These are phyloP conservation scores for Bellardia pandia DNA, from an alignment of 2,888 invertebrate species.

Conservation along the genomic window DNA sequence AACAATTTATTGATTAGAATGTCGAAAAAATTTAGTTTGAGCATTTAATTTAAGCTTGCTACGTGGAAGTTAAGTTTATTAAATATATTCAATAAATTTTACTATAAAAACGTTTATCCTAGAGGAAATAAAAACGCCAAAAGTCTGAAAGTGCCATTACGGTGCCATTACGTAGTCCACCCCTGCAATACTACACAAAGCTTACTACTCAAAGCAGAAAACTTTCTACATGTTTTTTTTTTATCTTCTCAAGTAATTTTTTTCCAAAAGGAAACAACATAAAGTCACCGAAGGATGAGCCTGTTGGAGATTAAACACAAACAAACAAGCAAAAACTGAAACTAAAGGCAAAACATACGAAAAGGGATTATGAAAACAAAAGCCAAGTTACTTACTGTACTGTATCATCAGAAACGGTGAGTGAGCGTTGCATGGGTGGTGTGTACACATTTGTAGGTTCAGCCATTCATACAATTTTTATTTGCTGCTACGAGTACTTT, in stretches of 20 bases:
- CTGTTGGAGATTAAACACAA: slow-evolving; percentile 53
- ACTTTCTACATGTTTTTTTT: neutral
- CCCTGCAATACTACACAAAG: neutral
- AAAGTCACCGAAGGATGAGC: slow-evolving; percentile 53
- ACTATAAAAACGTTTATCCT: too few species aligned
- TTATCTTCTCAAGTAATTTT: slow-evolving; percentile 18
- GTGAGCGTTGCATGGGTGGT: neutral
- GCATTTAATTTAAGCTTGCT: too few species aligned
- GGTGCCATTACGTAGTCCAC: too few species aligned
- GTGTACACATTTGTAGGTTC: neutral
- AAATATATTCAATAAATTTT: too few species aligned
- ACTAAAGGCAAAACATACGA: slow-evolving; percentile 22
- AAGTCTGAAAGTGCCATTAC: too few species aligned
- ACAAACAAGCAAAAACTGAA: slow-evolving; percentile 4
- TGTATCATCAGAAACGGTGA: neutral
- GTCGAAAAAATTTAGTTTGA: too few species aligned
- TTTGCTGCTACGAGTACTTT: slow-evolving; percentile 14
- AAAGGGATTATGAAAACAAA: slow-evolving; percentile 62
- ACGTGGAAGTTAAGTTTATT: too few species aligned
- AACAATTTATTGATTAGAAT: neutral
- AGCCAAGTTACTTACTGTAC: slow-evolving; percentile 15
- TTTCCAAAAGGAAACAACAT: slow-evolving; percentile 18
- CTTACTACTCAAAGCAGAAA: slow-evolving; percentile 27
- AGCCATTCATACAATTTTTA: slow-evolving; percentile 33
- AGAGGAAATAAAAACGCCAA: too few species aligned